These are phyloP conservation scores for Gopherus evgoodei DNA, from an alignment of 2,113 vertebrate genomes.

Conservation along the genomic window DNA sequence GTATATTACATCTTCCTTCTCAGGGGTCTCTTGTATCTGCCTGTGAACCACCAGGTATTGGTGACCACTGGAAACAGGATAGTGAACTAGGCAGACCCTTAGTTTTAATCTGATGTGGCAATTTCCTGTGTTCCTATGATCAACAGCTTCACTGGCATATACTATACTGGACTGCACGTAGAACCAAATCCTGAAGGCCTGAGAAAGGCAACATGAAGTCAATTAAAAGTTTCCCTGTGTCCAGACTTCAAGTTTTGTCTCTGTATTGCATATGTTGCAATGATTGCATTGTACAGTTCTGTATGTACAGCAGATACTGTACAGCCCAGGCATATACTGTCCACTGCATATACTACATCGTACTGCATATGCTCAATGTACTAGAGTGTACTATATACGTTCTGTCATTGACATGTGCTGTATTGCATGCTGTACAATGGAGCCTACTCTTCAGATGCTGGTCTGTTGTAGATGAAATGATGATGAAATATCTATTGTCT, in stretches of 20 bases:
- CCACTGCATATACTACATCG: accelerated
- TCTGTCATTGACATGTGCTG: neutral
- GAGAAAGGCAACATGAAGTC: neutral
- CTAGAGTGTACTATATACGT: neutral
- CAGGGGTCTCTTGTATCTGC: neutral
- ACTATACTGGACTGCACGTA: neutral
- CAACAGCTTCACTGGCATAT: neutral
- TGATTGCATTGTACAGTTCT: neutral
- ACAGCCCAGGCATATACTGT: neutral
- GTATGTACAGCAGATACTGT: neutral
- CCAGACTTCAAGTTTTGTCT: neutral
- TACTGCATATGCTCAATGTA: neutral
- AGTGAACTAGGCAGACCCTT: neutral
- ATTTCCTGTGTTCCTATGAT: neutral
- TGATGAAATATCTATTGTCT: neutral
- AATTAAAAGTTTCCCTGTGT: neutral
- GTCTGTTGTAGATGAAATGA: neutral
- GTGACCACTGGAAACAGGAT: neutral
- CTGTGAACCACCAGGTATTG: neutral
- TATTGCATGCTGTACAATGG: neutral
- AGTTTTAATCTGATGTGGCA: neutral
- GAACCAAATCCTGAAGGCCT: neutral
- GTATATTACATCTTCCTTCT: neutral
- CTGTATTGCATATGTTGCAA: neutral
- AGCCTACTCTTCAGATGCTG: neutral